Conservation (phyloP, 2,888 invertebrate genomes). For the Dascillus cervinus region DNA sequence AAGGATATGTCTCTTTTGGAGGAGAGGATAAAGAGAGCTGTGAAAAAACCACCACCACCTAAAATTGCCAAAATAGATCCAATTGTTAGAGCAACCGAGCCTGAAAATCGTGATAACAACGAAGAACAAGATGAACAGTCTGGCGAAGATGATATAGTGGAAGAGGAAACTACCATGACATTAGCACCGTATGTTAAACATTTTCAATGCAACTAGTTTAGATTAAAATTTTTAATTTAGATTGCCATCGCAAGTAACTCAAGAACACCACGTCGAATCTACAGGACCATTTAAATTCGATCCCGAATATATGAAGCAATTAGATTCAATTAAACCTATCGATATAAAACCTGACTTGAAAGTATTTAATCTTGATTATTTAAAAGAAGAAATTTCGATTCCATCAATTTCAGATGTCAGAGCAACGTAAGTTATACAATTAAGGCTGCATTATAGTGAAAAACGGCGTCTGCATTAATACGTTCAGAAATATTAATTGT, state of each 20-base stretch:
- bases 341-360: constrained; percentile 30
- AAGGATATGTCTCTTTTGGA: constrained; percentile 92
- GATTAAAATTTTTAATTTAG: constrained; percentile 18
- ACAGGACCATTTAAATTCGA: constrained; percentile 75
- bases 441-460: neutral
- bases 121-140: constrained; percentile 24
- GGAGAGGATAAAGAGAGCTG: constrained; percentile 90
- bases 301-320: constrained; percentile 58
- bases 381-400: constrained; percentile 35
- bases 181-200: no score
- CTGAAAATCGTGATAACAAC: constrained; percentile 6
- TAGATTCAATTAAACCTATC: constrained; percentile 46
- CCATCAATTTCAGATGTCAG: constrained; percentile 32
- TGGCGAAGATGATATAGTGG: constrained; percentile 37
- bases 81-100: constrained; percentile 1
- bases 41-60: constrained; percentile 53
- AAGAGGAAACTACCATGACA: constrained; percentile 30
- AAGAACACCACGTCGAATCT: constrained; percentile 42
- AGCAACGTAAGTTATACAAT: constrained; percentile 28
- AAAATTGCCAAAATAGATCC: constrained; percentile 21
- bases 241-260: constrained; percentile 40
- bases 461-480: no score
- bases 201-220: no score
- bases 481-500: no score
- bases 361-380: constrained; percentile 37